A percentile compares a stretch with the other conserved stretches of the same genome.
Evolutionary conservation across 2,797 vertebrate genomes (phyloP).

Genomic region (Lepilemur ruficaudatus): DNA sequence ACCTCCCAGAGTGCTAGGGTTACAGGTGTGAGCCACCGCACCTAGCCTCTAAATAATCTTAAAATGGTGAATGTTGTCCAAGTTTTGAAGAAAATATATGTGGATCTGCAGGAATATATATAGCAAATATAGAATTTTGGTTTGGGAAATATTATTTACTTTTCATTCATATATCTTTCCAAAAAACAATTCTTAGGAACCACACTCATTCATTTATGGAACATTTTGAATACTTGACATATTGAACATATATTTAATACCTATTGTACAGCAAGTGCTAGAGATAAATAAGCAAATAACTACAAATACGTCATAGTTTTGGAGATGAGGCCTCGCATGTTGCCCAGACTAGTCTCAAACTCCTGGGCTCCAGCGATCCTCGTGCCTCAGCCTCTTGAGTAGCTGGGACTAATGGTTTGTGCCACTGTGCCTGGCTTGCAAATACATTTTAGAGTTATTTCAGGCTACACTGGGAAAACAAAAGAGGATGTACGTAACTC

Average conservation of each 20-base stretch:
- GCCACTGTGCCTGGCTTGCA: background rate
- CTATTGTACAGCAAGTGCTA: slow-evolving; percentile 13
- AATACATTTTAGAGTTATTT: slow-evolving; percentile 37
- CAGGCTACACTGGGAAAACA: background rate
- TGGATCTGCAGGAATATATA: background rate
- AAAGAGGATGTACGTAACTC: background rate
- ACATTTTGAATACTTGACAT: slow-evolving; percentile 15
- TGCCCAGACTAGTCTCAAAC: background rate
- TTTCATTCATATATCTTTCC: slow-evolving; percentile 1
- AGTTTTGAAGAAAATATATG: slow-evolving; percentile 10
- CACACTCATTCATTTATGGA: background rate
- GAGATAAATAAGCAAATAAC: slow-evolving; percentile 9
- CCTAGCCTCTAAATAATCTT: background rate
- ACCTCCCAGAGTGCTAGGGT: too few relatives aligned
- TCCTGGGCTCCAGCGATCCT: background rate
- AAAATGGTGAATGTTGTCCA: background rate
- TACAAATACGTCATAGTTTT: background rate
- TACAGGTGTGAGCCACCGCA: too few relatives aligned
- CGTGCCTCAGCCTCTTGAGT: background rate
- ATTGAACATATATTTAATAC: slow-evolving; percentile 21
- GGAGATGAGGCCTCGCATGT: background rate
- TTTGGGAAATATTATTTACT: slow-evolving; percentile 15
- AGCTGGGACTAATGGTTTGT: background rate
- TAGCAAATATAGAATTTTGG: background rate
- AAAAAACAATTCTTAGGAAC: background rate